Base-by-base conservation (phyloP, 2,888 invertebrate genomes). In the Myathropa florea region DNA sequence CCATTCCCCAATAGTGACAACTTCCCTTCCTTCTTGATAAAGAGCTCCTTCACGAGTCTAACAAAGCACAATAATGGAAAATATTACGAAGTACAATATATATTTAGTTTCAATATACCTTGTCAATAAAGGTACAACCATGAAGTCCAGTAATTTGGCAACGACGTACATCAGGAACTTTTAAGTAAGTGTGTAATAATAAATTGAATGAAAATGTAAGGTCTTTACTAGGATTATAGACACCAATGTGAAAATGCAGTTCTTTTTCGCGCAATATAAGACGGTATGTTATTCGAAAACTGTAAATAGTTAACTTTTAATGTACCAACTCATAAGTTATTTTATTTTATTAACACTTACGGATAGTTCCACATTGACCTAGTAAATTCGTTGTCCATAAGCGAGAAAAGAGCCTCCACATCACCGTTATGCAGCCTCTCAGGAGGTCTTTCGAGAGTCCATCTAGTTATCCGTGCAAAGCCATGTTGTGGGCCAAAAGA, bases 401-500 rank as follows among this genome's bases (percentile, higher is more conserved):
- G 95, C 64, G 97, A 96, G 94, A 98, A 97, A 90, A 97, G 95
- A 3, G 97, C 98, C 93, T 97, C 97, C 88, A 98, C 96, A 93
- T 98, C 98, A 64, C 98, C 98, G 92, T 96, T 97, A 85, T 97
- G 96, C 90, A 97, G 93, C 89, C 97, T 94, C 93, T 97, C 97
- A 6, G 98, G 98, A 89, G 96, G 95, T 92, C 97, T 96, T 93
- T 97, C 97, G 89, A 98, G 94, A 90, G 96, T 96, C 98, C 98
- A 99, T 91, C 97, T 95, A 81, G 97, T 95, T 91, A 98, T 96
- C 91, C 98, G 95, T 72, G 98, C 98, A 94, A 99, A 99, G 76
- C 99, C 98, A 93, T 98, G 98, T 91, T 98, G 98, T 4, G 98
- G 98, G 4, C 98, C 98, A 93, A 96, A 97, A 88, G 96, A 95